Percentiles rank a stretch among this genome's conserved stretches.
These are phyloP conservation scores for Agrotis clavis DNA, from an alignment of 2,888 invertebrate genomes.

Conservation along the genomic window DNA sequence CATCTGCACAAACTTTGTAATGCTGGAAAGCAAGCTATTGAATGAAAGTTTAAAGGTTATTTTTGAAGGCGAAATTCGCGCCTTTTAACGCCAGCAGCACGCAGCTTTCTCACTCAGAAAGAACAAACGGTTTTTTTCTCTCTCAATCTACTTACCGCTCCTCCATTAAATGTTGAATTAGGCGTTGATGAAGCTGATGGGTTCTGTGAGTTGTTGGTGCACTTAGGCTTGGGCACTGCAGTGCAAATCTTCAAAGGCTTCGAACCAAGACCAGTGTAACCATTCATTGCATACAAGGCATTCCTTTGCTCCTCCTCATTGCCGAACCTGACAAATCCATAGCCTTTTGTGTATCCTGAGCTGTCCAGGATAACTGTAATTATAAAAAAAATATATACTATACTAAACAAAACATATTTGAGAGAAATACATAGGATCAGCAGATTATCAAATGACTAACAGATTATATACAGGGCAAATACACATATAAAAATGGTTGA, in stretches of 20 bases:
- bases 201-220: conserved; percentile 79
- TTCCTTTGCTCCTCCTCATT: conserved; percentile 98
- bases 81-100: conserved; percentile 7
- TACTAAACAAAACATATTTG: too few species aligned
- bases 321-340: conserved; percentile 98
- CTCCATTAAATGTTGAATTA: conserved; percentile 79
- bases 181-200: conserved; percentile 74
- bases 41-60: conserved; percentile 10
- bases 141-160: conserved; percentile 80
- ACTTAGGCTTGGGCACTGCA: conserved; percentile 96
- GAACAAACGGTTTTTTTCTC: conserved; percentile 12
- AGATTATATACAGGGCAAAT: too few species aligned
- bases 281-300: conserved; percentile 98
- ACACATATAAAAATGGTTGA: too few species aligned
- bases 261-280: conserved; percentile 96
- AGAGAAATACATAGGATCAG: too few species aligned
- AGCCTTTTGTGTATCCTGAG: conserved; percentile 98
- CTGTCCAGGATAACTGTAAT: conserved; percentile 96
- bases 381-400: too few species aligned
- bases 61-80: not conserved
- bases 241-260: conserved; percentile 98
- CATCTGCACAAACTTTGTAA: conserved; percentile 20
- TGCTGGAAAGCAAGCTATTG: conserved; percentile 49
- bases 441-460: too few species aligned
- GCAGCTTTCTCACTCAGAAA: conserved; percentile 27